Evolutionary conservation across 2,888 invertebrate species (phyloP).

Genomic region (Pycnomerus fuliginosus): DNA sequence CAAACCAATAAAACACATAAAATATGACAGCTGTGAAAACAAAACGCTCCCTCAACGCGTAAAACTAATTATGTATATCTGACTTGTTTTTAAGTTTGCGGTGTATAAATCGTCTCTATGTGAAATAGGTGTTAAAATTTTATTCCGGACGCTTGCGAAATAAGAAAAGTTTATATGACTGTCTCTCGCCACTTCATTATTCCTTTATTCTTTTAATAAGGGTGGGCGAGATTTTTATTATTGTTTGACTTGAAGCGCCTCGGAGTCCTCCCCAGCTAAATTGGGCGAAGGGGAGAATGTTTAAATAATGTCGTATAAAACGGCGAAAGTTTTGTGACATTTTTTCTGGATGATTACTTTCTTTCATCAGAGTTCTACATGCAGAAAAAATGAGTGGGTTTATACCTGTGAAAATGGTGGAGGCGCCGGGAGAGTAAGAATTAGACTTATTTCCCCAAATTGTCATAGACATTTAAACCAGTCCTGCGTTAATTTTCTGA

Average conservation of each 20-base stretch:
- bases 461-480: no score
- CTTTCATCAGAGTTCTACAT: no score
- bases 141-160: constrained; percentile 45
- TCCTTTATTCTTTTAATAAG: constrained; percentile 43
- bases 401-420: no score
- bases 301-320: constrained; percentile 16
- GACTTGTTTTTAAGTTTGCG: constrained; percentile 29
- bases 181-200: constrained; percentile 48
- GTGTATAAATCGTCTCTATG: constrained; percentile 39
- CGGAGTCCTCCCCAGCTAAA: constrained; percentile 11
- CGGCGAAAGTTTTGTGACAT: no score
- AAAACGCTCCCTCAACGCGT: constrained; percentile 35
- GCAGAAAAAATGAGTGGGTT: no score
- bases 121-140: constrained; percentile 48
- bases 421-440: no score
- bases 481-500: constrained; percentile 50
- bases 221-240: constrained; percentile 28
- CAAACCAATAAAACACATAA: no score
- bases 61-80: constrained; percentile 40
- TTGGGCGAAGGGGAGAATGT: constrained; percentile 10
- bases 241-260: constrained; percentile 18
- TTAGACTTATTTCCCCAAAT: no score
- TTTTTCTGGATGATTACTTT: no score
- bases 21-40: constrained; percentile 38
- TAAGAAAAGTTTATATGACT: constrained; percentile 52